A percentile compares a stretch with the other conserved stretches of the same genome.
These are phyloP conservation scores for Apodemia hepburni DNA, from an alignment of 2,888 invertebrate genomes.

Conservation along the genomic window DNA sequence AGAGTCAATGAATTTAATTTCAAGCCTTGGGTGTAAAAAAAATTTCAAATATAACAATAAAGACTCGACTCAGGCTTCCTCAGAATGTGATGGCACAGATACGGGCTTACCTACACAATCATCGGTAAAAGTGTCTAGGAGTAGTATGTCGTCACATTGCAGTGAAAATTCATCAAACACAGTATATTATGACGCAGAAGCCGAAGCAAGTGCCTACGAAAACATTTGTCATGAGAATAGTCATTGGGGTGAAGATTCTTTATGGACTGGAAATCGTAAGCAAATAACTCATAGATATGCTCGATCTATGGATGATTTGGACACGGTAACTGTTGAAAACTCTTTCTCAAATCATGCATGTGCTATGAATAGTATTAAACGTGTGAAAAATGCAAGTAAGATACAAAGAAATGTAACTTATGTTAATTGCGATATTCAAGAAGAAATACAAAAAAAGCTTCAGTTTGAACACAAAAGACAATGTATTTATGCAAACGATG, in stretches of 20 bases:
- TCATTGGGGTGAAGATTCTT: conserved; percentile 90
- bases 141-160: conserved; percentile 74
- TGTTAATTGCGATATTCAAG: conserved; percentile 86
- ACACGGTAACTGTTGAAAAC: conserved; percentile 58
- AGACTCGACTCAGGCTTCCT: conserved; percentile 43
- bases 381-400: conserved; percentile 64
- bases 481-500: conserved; percentile 24
- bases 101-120: conserved; percentile 43
- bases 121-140: conserved; percentile 55
- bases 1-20: conserved; percentile 71
- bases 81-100: conserved; percentile 44
- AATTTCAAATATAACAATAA: conserved; percentile 45
- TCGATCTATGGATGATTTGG: conserved; percentile 90
- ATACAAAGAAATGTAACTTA: conserved; percentile 88
- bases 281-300: conserved; percentile 90
- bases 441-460: conserved; percentile 60
- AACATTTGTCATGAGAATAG: conserved; percentile 82
- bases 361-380: conserved; percentile 66
- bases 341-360: conserved; percentile 43
- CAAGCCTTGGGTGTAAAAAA: conserved; percentile 72
- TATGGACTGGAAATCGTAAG: conserved; percentile 90
- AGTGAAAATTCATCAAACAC: conserved; percentile 73
- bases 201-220: conserved; percentile 66
- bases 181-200: conserved; percentile 71
- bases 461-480: conserved; percentile 33